phyloP scores from a whole-genome alignment of 2,797 vertebrate genomes.

The Cossypha dichroa region DNA sequence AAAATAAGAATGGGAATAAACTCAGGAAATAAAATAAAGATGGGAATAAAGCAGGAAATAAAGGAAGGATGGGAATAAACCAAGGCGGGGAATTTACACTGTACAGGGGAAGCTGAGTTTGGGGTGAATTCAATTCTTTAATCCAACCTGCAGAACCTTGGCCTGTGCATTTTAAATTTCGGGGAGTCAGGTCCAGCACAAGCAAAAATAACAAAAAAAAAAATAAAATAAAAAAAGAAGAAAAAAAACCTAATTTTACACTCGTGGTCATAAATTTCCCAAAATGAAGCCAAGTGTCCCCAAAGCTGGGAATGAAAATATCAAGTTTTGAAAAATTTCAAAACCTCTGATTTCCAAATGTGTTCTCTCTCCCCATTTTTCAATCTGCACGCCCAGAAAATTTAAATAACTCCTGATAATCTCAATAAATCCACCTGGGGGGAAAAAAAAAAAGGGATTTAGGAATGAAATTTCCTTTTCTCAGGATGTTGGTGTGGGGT shows the following conservation, averaged over 20 bases:
- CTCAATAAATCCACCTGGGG: not conserved
- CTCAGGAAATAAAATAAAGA: too few relatives aligned
- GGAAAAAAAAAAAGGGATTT: not conserved
- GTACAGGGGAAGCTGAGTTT: constrained; percentile 12
- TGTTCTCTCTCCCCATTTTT: not conserved
- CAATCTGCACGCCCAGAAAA: not conserved
- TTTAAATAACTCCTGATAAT: not conserved
- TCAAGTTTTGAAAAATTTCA: not conserved
- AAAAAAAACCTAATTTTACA: not conserved
- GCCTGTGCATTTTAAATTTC: not conserved
- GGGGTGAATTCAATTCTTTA: not conserved
- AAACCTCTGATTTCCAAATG: not conserved
- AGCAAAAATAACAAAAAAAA: not conserved
- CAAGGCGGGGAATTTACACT: constrained; percentile 40
- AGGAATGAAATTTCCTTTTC: not conserved
- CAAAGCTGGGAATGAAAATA: not conserved
- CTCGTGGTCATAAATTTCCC: not conserved
- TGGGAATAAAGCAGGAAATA: not conserved
- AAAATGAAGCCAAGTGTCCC: not conserved
- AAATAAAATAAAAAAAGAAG: too few relatives aligned
- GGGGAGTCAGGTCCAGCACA: not conserved
- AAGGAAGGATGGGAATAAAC: not conserved
- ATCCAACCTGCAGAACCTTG: not conserved
- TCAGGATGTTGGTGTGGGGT: not conserved
- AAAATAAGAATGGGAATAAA: not conserved